These are phyloP conservation scores for Tetropium fuscum DNA, from an alignment of 2,888 invertebrate species.

Conservation along the genomic window DNA sequence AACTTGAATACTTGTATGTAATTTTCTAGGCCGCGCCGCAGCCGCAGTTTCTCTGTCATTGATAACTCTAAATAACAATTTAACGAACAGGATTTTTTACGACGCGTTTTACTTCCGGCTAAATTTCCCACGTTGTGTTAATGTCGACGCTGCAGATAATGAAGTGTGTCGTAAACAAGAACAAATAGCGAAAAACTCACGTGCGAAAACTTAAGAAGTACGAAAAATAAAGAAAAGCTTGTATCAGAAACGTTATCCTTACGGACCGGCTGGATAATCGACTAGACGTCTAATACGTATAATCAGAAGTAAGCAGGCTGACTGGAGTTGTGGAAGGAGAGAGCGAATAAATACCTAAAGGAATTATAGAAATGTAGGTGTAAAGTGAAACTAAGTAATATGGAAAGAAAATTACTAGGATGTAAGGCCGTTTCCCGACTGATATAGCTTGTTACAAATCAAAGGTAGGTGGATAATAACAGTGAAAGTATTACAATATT, in stretches of 20 bases:
- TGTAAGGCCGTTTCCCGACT: too few species aligned
- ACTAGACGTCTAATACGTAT: conserved; percentile 25
- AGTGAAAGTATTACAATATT: too few species aligned
- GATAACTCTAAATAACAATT: too few species aligned
- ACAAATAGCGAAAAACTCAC: conserved; percentile 54
- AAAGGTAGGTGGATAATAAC: too few species aligned
- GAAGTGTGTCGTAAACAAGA: conserved; percentile 47
- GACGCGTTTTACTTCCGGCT: too few species aligned
- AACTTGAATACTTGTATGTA: too few species aligned
- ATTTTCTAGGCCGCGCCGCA: too few species aligned
- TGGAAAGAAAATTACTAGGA: conserved; percentile 29
- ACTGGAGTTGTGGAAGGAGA: conserved; percentile 25
- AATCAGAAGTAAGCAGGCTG: conserved; percentile 33
- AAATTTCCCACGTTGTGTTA: too few species aligned
- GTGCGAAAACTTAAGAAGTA: conserved; percentile 52
- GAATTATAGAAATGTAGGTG: conserved; percentile 33
- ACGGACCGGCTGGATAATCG: conserved; percentile 20
- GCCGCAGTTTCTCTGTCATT: too few species aligned
- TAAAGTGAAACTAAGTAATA: conserved; percentile 28
- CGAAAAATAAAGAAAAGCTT: conserved; percentile 50
- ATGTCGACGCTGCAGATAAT: conserved; percentile 28
- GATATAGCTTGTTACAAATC: too few species aligned
- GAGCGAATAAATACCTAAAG: conserved; percentile 27
- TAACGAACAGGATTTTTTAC: too few species aligned
- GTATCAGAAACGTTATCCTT: conserved; percentile 44